Evolutionary conservation across 1,140 invertebrate species (phyloP).

Genomic region (Musca vetustissima): DNA sequence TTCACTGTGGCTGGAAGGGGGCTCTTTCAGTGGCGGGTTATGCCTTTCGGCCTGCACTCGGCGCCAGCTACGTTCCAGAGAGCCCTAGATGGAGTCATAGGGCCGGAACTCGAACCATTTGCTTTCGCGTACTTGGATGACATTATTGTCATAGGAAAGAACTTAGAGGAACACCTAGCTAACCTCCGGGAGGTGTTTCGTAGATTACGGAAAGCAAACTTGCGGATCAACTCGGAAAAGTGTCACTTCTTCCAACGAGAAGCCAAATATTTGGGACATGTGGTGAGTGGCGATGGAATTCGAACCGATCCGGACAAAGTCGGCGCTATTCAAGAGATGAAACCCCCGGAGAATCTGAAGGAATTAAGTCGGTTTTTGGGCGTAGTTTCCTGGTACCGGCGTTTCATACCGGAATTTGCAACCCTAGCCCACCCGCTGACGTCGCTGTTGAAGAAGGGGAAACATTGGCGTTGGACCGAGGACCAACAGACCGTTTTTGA

Average conservation of each 20-base stretch:
- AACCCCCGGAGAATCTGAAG: not conserved
- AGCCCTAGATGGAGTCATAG: not conserved
- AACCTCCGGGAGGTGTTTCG: slow-evolving; percentile 1
- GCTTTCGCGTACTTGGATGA: slow-evolving; percentile 13
- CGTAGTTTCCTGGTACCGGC: slow-evolving; percentile 28
- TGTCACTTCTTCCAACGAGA: not conserved
- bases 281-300: slow-evolving; percentile 15
- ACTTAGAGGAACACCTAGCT: not conserved
- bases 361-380: slow-evolving; percentile 24
- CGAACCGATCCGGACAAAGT: slow-evolving; percentile 28
- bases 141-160: slow-evolving; percentile 25
- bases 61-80: not conserved
- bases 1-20: slow-evolving; percentile 54
- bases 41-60: not conserved
- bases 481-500: slow-evolving; percentile 24
- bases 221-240: slow-evolving; percentile 12
- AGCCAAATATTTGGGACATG: slow-evolving; percentile 6
- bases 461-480: slow-evolving; percentile 20
- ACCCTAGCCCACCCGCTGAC: slow-evolving; percentile 23
- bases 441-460: slow-evolving; percentile 18
- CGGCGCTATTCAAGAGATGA: slow-evolving; percentile 5
- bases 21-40: slow-evolving; percentile 47
- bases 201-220: not conserved
- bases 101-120: not conserved
- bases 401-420: slow-evolving; percentile 27